Base-by-base conservation (phyloP, 2,113 vertebrate species). In the Tiliqua scincoides region DNA sequence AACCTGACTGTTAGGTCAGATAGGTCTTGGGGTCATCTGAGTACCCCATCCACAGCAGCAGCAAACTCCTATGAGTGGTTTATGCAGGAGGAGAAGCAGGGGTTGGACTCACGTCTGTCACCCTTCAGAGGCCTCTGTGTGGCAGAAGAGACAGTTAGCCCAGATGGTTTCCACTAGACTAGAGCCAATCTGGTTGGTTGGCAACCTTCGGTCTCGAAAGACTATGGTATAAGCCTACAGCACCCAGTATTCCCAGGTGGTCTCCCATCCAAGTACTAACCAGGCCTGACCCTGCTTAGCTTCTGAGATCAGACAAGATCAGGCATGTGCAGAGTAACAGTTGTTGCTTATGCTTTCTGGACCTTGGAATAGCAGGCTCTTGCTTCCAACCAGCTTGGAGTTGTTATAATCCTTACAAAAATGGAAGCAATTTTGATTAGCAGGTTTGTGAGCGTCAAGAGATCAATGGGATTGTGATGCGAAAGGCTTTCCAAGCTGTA, bases 11-110 rank as follows among this genome's bases (percentile, higher is more conserved):
- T n/a, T 68, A 9, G 23, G 54, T 83, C 54, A 61, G 81, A 73
- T 54, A 73, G 54, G 81, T 83, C 70, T 43, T 25, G 3, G 23
- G 81, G 68, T 83, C 81, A 83, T 83, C 72, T 83, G 81, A 83
- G 81, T 61, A 40, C 81, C 25, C 7, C 15, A 40, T n/a, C 23
- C 20, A n/a, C 67, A 70, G 23, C 15, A 73, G 65, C 62, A 10
- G 37, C 15, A 37, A 54, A 59, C 12, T 18, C 67, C 81, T 72
- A 35, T 54, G 65, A 37, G 48, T 57, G n/a, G 30, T 57, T 70
- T 57, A 67, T 54, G 30, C 4, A 20, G n/a, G 43, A 54, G 63
- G 40, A n/a, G 30, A 6, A 6, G 62, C 40, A 12, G 62, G 40
- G 63, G 62, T 15, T 52, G 17, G 18, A 8, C 63, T 23, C 43